These are phyloP conservation scores for Eurois occulta DNA, from an alignment of 2,888 invertebrate species.

Conservation along the genomic window DNA sequence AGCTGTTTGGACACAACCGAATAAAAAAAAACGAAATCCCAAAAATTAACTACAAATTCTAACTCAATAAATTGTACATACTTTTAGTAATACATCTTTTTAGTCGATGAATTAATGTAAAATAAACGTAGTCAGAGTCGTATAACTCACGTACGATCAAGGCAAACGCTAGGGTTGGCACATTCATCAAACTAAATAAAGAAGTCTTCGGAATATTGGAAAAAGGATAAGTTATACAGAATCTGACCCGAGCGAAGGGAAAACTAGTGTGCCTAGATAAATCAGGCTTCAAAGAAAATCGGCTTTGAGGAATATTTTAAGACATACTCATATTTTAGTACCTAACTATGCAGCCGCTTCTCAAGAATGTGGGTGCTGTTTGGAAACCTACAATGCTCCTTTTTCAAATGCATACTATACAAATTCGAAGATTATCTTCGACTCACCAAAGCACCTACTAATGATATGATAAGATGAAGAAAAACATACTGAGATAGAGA, in stretches of 20 bases:
- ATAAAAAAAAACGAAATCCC: background rate
- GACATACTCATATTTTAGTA: background rate
- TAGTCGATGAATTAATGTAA: slow-evolving; percentile 30
- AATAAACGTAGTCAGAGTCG: slow-evolving; percentile 21
- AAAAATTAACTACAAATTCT: slow-evolving; percentile 11
- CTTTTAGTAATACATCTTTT: slow-evolving; percentile 4
- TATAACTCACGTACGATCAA: slow-evolving; percentile 30
- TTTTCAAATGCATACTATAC: background rate
- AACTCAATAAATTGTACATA: background rate
- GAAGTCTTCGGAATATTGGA: slow-evolving; percentile 5
- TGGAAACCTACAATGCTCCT: background rate
- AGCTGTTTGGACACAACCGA: background rate
- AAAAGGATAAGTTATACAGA: slow-evolving; percentile 18
- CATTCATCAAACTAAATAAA: slow-evolving; percentile 37
- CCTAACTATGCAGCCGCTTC: background rate
- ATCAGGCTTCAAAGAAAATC: slow-evolving; percentile 18
- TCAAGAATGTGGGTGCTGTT: too few relatives aligned
- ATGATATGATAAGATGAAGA: background rate
- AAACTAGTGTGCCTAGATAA: slow-evolving; percentile 11
- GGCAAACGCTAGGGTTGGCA: slow-evolving; percentile 36
- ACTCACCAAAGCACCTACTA: background rate
- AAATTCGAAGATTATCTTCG: background rate
- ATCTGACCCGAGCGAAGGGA: slow-evolving; percentile 3
- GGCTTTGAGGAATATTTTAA: background rate
- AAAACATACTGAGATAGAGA: background rate